These are phyloP conservation scores for Petaurus breviceps DNA, from an alignment of 2,113 vertebrate species.

Conservation along the genomic window DNA sequence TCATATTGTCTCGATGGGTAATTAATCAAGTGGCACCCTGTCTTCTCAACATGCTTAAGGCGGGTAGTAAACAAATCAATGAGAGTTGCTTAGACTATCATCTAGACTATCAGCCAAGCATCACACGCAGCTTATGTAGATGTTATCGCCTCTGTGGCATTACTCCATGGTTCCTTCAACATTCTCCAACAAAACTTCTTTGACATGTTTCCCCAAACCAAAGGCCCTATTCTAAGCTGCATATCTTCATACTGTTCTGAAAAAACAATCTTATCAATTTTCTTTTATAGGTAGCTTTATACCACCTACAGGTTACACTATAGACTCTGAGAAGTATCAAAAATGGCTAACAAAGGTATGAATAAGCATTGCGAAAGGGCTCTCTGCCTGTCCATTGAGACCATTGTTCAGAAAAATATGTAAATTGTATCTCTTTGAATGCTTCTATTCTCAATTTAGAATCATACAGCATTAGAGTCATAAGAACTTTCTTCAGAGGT, in stretches of 20 bases:
- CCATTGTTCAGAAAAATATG: slow-evolving; percentile 54
- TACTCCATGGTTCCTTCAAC: slow-evolving; percentile 56
- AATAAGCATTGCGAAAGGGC: slow-evolving; percentile 51
- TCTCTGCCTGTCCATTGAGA: slow-evolving; percentile 30
- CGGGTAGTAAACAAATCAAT: background rate
- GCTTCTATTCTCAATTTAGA: background rate
- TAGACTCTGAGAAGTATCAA: slow-evolving; percentile 62
- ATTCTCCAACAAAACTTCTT: slow-evolving; percentile 56
- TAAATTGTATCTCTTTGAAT: slow-evolving; percentile 25
- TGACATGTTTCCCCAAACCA: slow-evolving; percentile 56
- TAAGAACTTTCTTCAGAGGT: background rate
- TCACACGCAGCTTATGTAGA: background rate
- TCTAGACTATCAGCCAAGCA: background rate
- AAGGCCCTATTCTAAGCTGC: slow-evolving; percentile 53
- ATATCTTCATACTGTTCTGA: slow-evolving; percentile 53
- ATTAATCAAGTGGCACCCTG: background rate
- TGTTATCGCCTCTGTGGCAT: slow-evolving; percentile 59
- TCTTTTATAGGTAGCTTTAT: slow-evolving; percentile 56
- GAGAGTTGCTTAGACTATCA: background rate
- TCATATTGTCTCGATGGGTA: background rate
- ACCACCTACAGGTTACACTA: slow-evolving; percentile 54
- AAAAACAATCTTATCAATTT: slow-evolving; percentile 55
- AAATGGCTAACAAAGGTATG: slow-evolving; percentile 65
- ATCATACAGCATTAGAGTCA: background rate
- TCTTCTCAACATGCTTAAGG: background rate